Evolutionary conservation across 2,797 vertebrate genomes (phyloP).

Genomic region (Acrossocheilus fasciatus): DNA sequence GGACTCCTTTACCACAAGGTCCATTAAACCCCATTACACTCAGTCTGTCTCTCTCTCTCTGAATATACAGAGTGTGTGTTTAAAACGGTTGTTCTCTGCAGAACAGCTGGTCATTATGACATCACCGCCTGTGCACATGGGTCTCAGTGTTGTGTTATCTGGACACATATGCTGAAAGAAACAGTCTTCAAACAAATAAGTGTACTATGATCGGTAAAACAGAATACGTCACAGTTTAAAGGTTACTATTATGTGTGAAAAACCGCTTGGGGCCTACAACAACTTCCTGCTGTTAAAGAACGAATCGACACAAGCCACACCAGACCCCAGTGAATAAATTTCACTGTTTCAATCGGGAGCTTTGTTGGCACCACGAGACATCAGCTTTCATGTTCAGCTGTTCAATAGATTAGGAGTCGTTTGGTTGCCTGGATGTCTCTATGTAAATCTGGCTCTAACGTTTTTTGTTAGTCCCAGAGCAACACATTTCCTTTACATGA

Average conservation of each 20-base stretch:
- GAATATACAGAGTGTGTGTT: neutral
- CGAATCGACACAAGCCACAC: neutral
- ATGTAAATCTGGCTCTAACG: constrained; percentile 26
- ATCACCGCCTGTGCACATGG: constrained; percentile 9
- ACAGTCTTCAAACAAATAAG: constrained; percentile 4
- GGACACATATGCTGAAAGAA: neutral
- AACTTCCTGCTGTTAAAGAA: constrained; percentile 22
- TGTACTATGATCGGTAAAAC: neutral
- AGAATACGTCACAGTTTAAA: neutral
- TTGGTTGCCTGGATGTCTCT: constrained; percentile 35
- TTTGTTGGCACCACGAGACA: constrained; percentile 26
- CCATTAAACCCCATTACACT: constrained; percentile 41
- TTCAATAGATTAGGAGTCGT: constrained; percentile 35
- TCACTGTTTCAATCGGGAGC: constrained; percentile 35
- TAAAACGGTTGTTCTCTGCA: constrained; percentile 15
- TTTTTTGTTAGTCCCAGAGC: constrained; percentile 13
- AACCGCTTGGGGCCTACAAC: neutral
- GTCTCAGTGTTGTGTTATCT: neutral
- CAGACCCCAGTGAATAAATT: constrained; percentile 23
- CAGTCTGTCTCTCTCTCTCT: neutral
- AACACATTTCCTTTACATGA: neutral
- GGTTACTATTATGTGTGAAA: neutral
- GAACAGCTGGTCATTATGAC: constrained; percentile 37
- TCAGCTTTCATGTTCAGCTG: constrained; percentile 50
- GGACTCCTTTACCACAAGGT: constrained; percentile 19